phyloP scores from a whole-genome alignment of 2,888 invertebrate species.

The Eurytoma californica region DNA sequence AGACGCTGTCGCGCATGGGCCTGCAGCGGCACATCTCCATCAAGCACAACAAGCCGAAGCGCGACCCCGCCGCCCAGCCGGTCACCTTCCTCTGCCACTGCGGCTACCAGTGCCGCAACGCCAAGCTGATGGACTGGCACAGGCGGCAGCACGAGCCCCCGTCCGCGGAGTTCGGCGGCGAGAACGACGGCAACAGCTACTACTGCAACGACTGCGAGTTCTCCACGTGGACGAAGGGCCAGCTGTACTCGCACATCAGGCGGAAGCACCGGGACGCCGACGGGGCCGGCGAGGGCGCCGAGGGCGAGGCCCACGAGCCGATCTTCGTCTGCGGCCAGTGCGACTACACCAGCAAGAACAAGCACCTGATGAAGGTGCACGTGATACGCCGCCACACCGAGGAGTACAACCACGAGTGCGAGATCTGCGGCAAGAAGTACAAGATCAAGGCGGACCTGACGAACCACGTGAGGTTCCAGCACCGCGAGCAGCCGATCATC shows the following conservation, averaged over 20 bases:
- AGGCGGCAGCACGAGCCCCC: constrained; percentile 1
- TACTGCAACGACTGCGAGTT: constrained; percentile 70
- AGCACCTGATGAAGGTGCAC: constrained; percentile 67
- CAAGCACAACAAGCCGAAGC: constrained; percentile 43
- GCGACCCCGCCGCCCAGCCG: background rate
- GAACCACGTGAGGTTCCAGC: constrained; percentile 69
- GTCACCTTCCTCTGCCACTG: constrained; percentile 51
- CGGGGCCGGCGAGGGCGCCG: background rate
- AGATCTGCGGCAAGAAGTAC: constrained; percentile 67
- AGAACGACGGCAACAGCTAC: constrained; percentile 38
- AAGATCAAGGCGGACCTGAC: constrained; percentile 70
- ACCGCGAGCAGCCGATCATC: constrained; percentile 67
- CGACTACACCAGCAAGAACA: constrained; percentile 65
- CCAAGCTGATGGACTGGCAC: constrained; percentile 52
- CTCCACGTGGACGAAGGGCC: constrained; percentile 67
- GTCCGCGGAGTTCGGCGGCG: constrained; percentile 6
- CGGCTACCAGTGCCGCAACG: constrained; percentile 37
- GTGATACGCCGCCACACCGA: constrained; percentile 66
- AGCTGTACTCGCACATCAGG: constrained; percentile 69
- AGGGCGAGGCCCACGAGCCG: constrained; percentile 4
- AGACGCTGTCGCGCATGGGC: constrained; percentile 52
- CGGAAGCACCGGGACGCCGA: constrained; percentile 66
- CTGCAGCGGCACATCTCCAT: constrained; percentile 54
- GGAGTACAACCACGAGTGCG: constrained; percentile 66
- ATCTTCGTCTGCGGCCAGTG: constrained; percentile 59